These are phyloP conservation scores for Orthonyx spaldingii DNA, from an alignment of 2,113 vertebrate genomes.

Conservation along the genomic window DNA sequence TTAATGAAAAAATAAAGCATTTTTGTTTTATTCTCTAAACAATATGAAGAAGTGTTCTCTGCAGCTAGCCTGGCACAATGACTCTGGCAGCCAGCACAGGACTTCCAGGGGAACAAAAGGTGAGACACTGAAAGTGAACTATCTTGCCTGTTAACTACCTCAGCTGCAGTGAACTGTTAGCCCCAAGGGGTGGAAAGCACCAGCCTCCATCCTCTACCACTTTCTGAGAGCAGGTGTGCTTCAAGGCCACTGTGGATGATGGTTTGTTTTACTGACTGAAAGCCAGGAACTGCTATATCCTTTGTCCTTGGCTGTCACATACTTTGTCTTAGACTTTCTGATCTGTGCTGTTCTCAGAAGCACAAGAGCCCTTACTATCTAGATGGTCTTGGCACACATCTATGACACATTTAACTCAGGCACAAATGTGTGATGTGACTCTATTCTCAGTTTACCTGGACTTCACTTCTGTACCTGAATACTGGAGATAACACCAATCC, in stretches of 20 bases:
- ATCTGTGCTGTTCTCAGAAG: not conserved
- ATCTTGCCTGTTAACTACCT: not conserved
- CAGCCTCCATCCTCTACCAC: not conserved
- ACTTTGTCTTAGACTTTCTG: not conserved
- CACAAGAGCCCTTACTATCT: not conserved
- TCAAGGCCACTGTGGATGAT: rapidly evolving
- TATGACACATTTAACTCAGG: not conserved
- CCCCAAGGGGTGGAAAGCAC: not conserved
- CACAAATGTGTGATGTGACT: not conserved
- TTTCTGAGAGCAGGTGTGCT: not conserved
- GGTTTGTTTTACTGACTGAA: not conserved
- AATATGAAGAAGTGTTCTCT: not conserved
- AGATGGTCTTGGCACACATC: not conserved
- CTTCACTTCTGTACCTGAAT: constrained; percentile 8
- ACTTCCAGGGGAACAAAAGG: not conserved
- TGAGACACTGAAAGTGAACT: not conserved
- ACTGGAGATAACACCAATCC: not conserved
- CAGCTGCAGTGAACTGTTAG: rapidly evolving
- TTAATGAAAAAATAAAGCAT: not conserved
- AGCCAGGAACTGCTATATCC: not conserved
- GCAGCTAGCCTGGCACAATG: not conserved
- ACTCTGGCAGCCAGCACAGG: not conserved
- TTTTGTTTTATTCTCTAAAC: not conserved
- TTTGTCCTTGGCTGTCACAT: not conserved
- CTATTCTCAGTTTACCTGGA: not conserved